Conservation (phyloP, 2,888 invertebrate genomes). For the Sphaerophoria rueppellii region DNA sequence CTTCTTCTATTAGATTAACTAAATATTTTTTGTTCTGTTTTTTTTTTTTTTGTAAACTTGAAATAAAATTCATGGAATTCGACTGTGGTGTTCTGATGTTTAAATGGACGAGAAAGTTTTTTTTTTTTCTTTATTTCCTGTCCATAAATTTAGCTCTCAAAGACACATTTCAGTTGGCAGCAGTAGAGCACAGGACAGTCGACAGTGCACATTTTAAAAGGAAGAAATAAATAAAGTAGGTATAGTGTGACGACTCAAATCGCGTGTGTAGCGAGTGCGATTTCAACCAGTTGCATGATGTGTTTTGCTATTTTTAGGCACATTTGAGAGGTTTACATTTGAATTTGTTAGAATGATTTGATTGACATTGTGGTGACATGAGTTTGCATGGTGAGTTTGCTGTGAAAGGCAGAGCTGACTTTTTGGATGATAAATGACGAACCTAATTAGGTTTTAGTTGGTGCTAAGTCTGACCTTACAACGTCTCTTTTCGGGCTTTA, state of each 20-base stretch:
- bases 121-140: constrained; percentile 60
- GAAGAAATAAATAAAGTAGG: constrained; percentile 56
- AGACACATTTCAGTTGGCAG: constrained; percentile 57
- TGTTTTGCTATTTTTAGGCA: constrained; percentile 14
- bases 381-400: background rate
- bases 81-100: constrained; percentile 24
- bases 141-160: constrained; percentile 65
- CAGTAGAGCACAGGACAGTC: background rate
- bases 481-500: no score
- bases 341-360: background rate
- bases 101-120: background rate
- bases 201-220: constrained; percentile 21
- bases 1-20: constrained; percentile 27
- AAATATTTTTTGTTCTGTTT: constrained; percentile 31
- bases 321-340: background rate
- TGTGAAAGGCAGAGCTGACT: no score
- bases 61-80: constrained; percentile 71
- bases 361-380: constrained; percentile 15
- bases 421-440: no score
- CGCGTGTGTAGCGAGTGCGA: constrained; percentile 46
- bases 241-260: constrained; percentile 52
- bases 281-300: constrained; percentile 40
- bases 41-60: constrained; percentile 64
- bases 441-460: no score
- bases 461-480: no score